Conservation (phyloP, 2,888 invertebrate genomes). For the Scaptodrosophila latifasciaeformis region DNA sequence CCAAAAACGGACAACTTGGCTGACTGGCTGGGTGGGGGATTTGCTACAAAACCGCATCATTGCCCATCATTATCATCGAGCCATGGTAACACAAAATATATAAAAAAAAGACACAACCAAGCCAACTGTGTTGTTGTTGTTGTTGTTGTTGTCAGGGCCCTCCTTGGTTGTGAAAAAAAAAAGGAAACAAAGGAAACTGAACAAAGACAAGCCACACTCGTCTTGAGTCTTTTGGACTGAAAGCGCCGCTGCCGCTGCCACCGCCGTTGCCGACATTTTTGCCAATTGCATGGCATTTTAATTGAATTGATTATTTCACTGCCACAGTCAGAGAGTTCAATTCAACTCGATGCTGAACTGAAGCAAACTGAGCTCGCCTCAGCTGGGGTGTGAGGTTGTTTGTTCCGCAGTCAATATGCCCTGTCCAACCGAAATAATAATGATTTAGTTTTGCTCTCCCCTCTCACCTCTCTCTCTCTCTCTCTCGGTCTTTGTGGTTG, state of each 20-base stretch:
- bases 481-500: no score
- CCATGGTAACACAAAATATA: background rate
- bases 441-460: slow-evolving; percentile 43
- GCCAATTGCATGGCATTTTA: slow-evolving; percentile 65
- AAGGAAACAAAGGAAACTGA: no score
- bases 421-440: slow-evolving; percentile 39
- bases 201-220: background rate
- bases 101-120: no score
- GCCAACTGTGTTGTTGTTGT: no score
- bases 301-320: slow-evolving; percentile 67
- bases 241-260: background rate
- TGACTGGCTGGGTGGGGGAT: no score
- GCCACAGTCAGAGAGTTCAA: no score
- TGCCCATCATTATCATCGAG: slow-evolving; percentile 56
- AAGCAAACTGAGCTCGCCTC: no score
- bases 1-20: slow-evolving; percentile 23
- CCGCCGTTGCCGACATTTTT: slow-evolving; percentile 16
- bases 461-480: no score
- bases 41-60: slow-evolving; percentile 27
- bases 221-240: background rate
- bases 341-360: no score
- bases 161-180: no score
- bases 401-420: slow-evolving; percentile 19
- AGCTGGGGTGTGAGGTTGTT: slow-evolving; percentile 64
- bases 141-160: slow-evolving; percentile 12